These are phyloP conservation scores for Drosophila yakuba DNA, from an alignment of 1,140 invertebrate species.

Conservation along the genomic window DNA sequence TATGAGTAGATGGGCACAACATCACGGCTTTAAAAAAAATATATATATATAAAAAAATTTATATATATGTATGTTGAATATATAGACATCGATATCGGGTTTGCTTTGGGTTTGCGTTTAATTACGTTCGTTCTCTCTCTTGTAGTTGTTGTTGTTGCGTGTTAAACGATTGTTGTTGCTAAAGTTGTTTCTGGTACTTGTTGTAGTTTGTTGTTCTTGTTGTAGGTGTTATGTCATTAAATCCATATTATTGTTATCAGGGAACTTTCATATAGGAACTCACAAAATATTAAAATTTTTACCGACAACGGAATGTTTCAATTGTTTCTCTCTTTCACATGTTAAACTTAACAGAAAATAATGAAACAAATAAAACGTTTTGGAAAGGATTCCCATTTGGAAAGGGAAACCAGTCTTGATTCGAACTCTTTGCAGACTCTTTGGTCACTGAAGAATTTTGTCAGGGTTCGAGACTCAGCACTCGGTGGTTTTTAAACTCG, in stretches of 20 bases:
- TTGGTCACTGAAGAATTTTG: slow-evolving; percentile 55
- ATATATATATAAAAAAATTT: slow-evolving; percentile 52
- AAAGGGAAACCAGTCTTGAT: slow-evolving; percentile 35
- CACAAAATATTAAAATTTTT: slow-evolving; percentile 25
- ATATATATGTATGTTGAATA: slow-evolving; percentile 63
- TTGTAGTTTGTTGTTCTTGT: slow-evolving; percentile 66
- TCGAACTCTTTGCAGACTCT: slow-evolving; percentile 54
- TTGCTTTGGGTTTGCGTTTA: slow-evolving; percentile 52
- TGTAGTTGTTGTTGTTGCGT: slow-evolving; percentile 62
- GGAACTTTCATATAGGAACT: slow-evolving; percentile 36
- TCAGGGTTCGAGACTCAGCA: slow-evolving; percentile 72
- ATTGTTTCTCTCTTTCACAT: slow-evolving; percentile 18
- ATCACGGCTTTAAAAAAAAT: slow-evolving; percentile 54
- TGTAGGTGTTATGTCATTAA: slow-evolving; percentile 68
- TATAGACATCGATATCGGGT: slow-evolving; percentile 75
- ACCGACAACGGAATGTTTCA: slow-evolving; percentile 31
- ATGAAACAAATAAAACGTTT: slow-evolving; percentile 19
- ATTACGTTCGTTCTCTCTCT: slow-evolving; percentile 45
- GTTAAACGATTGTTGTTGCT: slow-evolving; percentile 75
- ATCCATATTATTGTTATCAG: slow-evolving; percentile 53
- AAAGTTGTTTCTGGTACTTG: slow-evolving; percentile 66
- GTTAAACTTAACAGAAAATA: slow-evolving; percentile 35
- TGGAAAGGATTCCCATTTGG: slow-evolving; percentile 25
- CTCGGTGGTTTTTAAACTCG: slow-evolving; percentile 80
- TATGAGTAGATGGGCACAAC: slow-evolving; percentile 71